These are phyloP conservation scores for Melikaiella ostensackeni DNA, from an alignment of 2,888 invertebrate species.

Conservation along the genomic window DNA sequence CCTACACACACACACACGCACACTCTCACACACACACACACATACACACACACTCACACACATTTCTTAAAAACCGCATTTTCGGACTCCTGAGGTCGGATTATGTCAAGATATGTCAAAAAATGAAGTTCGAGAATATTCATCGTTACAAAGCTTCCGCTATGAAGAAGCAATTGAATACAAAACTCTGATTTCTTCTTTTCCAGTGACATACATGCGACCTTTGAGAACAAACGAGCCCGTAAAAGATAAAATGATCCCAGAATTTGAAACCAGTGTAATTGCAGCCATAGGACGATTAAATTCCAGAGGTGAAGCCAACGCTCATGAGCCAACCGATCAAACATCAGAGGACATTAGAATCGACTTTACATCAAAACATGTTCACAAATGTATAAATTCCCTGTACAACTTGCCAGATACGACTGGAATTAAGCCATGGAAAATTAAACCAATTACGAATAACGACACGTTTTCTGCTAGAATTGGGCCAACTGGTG, in stretches of 20 bases:
- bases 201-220: conserved; percentile 84
- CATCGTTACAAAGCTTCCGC: too few relatives aligned
- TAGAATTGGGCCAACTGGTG: conserved; percentile 91
- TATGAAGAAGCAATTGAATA: too few relatives aligned
- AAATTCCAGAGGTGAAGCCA: conserved; percentile 88
- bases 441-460: conserved; percentile 83
- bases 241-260: conserved; percentile 84
- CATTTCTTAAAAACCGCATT: too few relatives aligned
- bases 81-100: too few relatives aligned
- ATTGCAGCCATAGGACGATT: conserved; percentile 93
- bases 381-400: conserved; percentile 86
- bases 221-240: conserved; percentile 88
- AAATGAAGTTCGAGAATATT: too few relatives aligned
- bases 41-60: too few relatives aligned
- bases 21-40: too few relatives aligned
- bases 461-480: conserved; percentile 83
- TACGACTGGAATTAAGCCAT: conserved; percentile 81
- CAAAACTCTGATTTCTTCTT: background rate
- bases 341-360: conserved; percentile 85
- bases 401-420: conserved; percentile 83
- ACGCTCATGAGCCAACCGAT: conserved; percentile 87
- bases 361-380: conserved; percentile 85
- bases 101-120: too few relatives aligned
- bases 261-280: conserved; percentile 85
- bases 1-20: too few relatives aligned